Conservation (phyloP, 2,797 vertebrate genomes). For the Pseudochirops corinnae region DNA sequence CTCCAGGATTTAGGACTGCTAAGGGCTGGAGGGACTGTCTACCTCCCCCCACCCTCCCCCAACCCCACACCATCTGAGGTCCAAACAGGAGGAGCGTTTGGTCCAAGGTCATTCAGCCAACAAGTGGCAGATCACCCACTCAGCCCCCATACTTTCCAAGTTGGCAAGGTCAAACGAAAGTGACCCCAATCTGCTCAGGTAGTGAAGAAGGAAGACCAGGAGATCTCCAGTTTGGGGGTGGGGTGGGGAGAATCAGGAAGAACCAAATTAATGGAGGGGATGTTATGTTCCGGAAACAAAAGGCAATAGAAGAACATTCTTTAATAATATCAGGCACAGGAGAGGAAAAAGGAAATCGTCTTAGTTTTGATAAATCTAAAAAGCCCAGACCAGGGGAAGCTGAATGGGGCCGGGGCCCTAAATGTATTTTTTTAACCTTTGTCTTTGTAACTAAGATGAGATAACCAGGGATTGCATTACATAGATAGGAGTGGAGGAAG, state of each 20-base stretch:
- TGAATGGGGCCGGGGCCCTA: not conserved
- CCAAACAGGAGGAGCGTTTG: not conserved
- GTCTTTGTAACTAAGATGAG: not conserved
- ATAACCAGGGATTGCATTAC: not conserved
- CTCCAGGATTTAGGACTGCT: not conserved
- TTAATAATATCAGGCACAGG: not conserved
- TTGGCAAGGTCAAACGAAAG: not conserved
- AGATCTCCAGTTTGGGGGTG: not conserved
- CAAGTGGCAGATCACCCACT: not conserved
- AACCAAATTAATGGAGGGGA: not conserved
- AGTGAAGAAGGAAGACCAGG: not conserved
- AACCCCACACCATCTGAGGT: no score
- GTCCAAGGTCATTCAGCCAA: not conserved
- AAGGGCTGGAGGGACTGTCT: not conserved
- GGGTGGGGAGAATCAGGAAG: not conserved
- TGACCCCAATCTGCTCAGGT: not conserved
- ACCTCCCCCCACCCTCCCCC: not conserved
- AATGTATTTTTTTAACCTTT: not conserved
- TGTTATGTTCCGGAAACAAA: not conserved
- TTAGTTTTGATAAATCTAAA: not conserved
- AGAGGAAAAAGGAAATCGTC: not conserved
- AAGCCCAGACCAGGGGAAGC: not conserved
- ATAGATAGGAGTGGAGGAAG: not conserved
- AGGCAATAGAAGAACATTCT: not conserved
- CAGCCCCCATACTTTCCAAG: not conserved